Evolutionary conservation across 2,888 invertebrate species (phyloP), one percentile per base, ranked within the genome.

Genomic region (Epirrhoe tristata): DNA sequence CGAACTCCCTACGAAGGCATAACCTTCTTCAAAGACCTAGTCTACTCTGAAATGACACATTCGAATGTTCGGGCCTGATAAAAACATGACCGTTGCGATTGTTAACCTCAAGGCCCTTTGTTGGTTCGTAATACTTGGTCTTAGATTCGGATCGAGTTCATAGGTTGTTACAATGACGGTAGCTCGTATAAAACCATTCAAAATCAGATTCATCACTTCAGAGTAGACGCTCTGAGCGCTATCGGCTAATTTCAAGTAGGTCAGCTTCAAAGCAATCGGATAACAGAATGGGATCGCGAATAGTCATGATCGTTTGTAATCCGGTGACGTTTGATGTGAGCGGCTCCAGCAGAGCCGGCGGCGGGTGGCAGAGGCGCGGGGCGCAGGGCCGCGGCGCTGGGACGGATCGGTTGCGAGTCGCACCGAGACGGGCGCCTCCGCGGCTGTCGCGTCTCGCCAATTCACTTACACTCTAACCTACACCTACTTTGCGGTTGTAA

Each of bases 401-500:
- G 93, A 93, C 93, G 93, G 93, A 93, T 87, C 88, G 86, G 87
- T 90, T 88, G 90, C 90, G 87, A 90, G 90, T 87, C 86, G 87
- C 87, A 86, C 88, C 88, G 91, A 87, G 86, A 81, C 83, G 84
- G 84, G 79, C 80, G 83, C 81, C 82, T 81, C 82, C 86, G 85
- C 85, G 87, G 85, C 88, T 86, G 86, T 88, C 88, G 87, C 88
- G 84, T 87, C 86, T 88, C 84, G 83, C 87, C 86, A 85, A 86
- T 88, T 83, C 85, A 87, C 91, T 90, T 92, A 91, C 87, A 84
- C 82, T 79, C 81, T 90, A 88, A 84, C 67, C 67, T 84, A 85
- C 82, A 90, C 90, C 93, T 93, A 93, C 93, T 83, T 90, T 92
- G 92, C 93, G 87, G 88, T 93, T 94, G 93, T 94, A 94, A 94